phyloP scores from a whole-genome alignment of 2,888 invertebrate genomes.

The Phanerotoma sp. region DNA sequence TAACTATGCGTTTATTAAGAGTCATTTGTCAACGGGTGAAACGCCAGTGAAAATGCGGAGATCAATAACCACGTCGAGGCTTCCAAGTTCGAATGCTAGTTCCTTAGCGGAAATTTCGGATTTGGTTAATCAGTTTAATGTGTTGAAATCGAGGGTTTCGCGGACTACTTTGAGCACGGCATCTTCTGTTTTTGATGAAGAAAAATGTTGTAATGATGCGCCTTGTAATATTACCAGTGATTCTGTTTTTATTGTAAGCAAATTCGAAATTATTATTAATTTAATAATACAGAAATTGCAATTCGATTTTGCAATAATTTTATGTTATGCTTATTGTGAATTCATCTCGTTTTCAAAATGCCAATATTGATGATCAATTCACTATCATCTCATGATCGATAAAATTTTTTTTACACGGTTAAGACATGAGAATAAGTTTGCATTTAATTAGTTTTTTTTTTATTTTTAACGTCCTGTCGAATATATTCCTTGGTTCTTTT shows the following conservation, averaged over 20 bases:
- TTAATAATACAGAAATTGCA: no score
- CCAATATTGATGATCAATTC: conserved; percentile 46
- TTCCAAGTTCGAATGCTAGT: not conserved
- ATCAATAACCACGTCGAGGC: not conserved
- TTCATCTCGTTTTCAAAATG: no score
- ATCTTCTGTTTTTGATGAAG: conserved; percentile 2
- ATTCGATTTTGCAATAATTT: no score
- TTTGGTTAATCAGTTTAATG: conserved; percentile 27
- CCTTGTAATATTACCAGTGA: conserved; percentile 39
- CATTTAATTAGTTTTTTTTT: conserved; percentile 7
- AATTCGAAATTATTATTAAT: not conserved
- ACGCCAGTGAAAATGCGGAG: not conserved
- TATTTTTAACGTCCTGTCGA: no score
- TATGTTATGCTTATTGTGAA: not conserved
- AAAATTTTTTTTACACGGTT: no score
- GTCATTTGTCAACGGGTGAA: conserved; percentile 18
- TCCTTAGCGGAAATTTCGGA: conserved; percentile 42
- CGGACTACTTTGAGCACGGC: not conserved
- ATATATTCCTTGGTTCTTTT: no score
- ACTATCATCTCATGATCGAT: conserved; percentile 46
- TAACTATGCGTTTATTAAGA: conserved; percentile 43
- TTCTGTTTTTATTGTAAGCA: conserved; percentile 46
- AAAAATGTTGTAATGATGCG: conserved; percentile 25
- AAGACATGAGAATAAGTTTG: conserved; percentile 40
- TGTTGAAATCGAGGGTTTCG: not conserved